Base-by-base conservation (phyloP, 35 echinoderm and acorn worm genomes). In the Apostichopus californicus region DNA sequence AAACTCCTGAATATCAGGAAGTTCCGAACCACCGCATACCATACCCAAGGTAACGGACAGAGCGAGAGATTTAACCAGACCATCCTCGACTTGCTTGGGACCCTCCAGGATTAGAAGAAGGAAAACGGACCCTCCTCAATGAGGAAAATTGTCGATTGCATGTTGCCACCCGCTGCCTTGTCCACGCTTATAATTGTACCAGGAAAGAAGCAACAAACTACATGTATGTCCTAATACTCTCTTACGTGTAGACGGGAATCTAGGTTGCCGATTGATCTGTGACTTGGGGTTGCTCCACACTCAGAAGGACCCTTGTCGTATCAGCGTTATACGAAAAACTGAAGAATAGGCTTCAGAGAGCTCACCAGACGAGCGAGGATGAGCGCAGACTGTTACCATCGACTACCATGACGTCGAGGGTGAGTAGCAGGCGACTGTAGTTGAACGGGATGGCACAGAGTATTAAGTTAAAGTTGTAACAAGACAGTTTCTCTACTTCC, bases 31-130 rank as follows among this genome's bases (percentile, higher is more conserved):
- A 92, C 20, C 0, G 7, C 58, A 1, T 60, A 60, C 11, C 58
- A 60, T 60, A 7, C 58, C 2, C 87, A 93, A 13, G 95, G 80
- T 11, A 96, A 95, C 18, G 94, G 94, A 5, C 78, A 90, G n/a
- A 73, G 70, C 54, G 90, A 95, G 90, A 8, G 94, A 12, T 95
- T 95, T 63, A 95, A 93, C 87, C 85, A 90, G 84, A 95, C 78
- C 3, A 63, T 95, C 11, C 77, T 90, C 15, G 57, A 85, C 20
- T 56, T 90, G 70, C 77, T 95, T 53, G 86, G 84, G 13, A 95
- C 86, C 9, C 34, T 92, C 52, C 77, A 72, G 11, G 86, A 89
- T 10, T 46, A 93, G 55, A 73, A 95, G 57, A 93, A 90, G 57
- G 53, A 81, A 3, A n/a, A 91, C 17, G 87, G 92, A 34, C 28